Base-by-base conservation (phyloP, 1,140 invertebrate genomes). In the Trichogramma pretiosum region DNA sequence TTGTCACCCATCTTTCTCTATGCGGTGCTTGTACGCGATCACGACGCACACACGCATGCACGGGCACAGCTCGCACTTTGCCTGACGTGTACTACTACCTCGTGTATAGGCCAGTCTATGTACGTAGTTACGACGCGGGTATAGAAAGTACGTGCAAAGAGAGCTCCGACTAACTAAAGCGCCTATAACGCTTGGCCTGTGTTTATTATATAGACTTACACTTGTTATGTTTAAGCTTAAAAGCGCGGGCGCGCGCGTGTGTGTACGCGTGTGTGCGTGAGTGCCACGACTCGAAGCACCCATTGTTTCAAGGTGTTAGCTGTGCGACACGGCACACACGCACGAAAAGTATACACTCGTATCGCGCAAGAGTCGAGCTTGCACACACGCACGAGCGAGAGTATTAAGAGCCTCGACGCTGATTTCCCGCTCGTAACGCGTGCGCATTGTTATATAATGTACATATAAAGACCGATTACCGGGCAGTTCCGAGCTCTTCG, bases 161-260 rank as follows among this genome's bases (percentile, higher is more conserved):
- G n/a, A n/a, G 46, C 56, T 28, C 24, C 56, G 52, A 50, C 50
- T 52, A 52, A 53, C 41, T 52, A 57, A 55, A 49, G 53, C 52
- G 33, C 50, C 46, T 46, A 46, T 48, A 49, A 11, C 52, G 32
- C 38, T 49, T 50, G 43, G 37, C 40, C 48, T 44, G 23, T 16
- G 35, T 44, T 21, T 26, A 54, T 53, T 37, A 44, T 44, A 49
- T 48, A 34, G 50, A 53, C 55, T 48, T 45, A 54, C 48, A 55
- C 51, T 46, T 53, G 53, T 50, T 54, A 56, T 50, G 56, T 61
- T 59, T 61, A 60, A 55, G 58, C 55, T 57, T 56, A 52, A 55
- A 58, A 64, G 63, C 62, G 61, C 65, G 64, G 60, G 66, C 63
- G 66, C 63, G 64, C 53, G 55, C 54, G 52, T 47, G n/a, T n/a